Evolutionary conservation across 2,113 vertebrate species (phyloP).

Genomic region (Amphilophus citrinellus): DNA sequence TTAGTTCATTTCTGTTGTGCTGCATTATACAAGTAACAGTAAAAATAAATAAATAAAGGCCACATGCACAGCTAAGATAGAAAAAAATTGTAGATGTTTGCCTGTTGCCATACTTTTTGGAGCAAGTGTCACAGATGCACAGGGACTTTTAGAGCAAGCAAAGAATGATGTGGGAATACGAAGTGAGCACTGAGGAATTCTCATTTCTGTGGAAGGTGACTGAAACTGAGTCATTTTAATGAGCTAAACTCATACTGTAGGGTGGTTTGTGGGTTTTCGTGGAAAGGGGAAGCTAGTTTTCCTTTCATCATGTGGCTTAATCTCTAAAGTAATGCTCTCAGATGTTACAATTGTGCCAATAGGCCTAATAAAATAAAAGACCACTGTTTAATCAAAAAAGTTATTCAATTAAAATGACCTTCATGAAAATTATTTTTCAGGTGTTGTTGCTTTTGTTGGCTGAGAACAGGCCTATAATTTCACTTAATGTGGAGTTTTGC

Average conservation of each 20-base stretch:
- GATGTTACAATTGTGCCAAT: neutral
- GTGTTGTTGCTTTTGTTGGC: neutral
- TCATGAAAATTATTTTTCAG: neutral
- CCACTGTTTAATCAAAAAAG: neutral
- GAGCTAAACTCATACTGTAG: neutral
- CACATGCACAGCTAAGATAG: neutral
- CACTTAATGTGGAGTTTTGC: neutral
- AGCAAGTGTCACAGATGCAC: neutral
- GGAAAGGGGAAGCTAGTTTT: neutral
- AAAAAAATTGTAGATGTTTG: neutral
- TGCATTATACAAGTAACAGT: neutral
- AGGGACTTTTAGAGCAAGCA: neutral
- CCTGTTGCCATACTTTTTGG: neutral
- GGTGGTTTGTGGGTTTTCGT: neutral
- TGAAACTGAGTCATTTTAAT: neutral
- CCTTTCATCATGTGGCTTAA: neutral
- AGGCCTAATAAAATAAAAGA: neutral
- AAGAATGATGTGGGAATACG: neutral
- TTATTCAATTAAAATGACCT: neutral
- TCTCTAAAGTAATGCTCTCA: neutral
- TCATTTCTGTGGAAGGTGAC: neutral
- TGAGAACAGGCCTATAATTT: neutral
- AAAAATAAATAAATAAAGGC: no score
- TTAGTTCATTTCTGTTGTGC: neutral
- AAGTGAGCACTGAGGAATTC: rapidly evolving